Base-by-base conservation (phyloP, 2,797 vertebrate genomes). In the Ceyx erithaca region DNA sequence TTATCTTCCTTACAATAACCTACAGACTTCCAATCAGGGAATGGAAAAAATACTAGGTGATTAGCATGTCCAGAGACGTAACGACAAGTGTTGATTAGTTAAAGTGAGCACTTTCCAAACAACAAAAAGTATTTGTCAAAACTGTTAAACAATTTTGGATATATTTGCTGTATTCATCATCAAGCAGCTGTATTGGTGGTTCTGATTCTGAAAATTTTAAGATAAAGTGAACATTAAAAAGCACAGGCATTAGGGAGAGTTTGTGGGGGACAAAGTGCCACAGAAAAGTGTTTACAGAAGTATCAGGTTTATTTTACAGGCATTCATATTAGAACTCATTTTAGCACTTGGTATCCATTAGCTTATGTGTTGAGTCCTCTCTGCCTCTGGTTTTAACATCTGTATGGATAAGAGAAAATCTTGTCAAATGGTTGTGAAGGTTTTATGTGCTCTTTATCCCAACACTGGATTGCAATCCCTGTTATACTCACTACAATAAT, bases 111-210 rank as follows among this genome's bases (percentile, higher is more conserved):
- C 46, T 82, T 93, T 71, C 78, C 84, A 95, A 95, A 93, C 85
- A 95, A 70, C 73, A 45, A 84, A 86, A 93, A 85, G 45, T 92
- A 90, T 93, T 95, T 94, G 87, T 94, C 89, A 93, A 90, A 96
- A 82, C 80, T 77, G 61, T 93, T 91, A 48, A 25, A 76, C 49
- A 46, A 1, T 77, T 84, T 71, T 70, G 80, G 75, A 77, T 80
- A 28, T 25, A 80, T 73, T 80, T 85, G 25, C 49, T 85, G 8
- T 55, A 41, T 85, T 85, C 20, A 59, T 89, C 7, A 3, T 80
- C 62, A 66, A 66, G 43, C 82, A 81, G 69, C 81, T 87, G 15
- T 76, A 75, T 69, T 77, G 68, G 51, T 31, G 75, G 85, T 82
- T 81, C 45, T 5, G 5, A 61, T 70, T 66, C 35, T 7, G 31